These are phyloP conservation scores for Papilio dardanus DNA, from an alignment of 1,140 invertebrate species.

Conservation along the genomic window DNA sequence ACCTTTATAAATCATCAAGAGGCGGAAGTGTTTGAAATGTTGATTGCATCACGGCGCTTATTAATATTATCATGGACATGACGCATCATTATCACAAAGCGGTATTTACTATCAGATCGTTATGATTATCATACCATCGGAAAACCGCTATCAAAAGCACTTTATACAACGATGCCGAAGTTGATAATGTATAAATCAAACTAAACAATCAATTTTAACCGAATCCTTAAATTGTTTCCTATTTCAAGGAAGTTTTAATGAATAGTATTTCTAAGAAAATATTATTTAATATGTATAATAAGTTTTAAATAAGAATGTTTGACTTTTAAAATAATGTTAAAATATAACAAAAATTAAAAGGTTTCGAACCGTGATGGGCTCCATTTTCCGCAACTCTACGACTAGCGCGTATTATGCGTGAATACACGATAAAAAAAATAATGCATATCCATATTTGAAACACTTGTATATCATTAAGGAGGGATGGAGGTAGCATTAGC, in stretches of 20 bases:
- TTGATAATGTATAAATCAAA: neutral
- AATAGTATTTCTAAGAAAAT: neutral
- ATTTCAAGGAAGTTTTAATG: neutral
- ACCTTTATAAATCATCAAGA: neutral
- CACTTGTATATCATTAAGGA: too few species aligned
- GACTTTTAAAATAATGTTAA: too few species aligned
- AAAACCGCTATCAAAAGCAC: neutral
- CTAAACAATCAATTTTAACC: neutral
- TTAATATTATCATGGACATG: neutral
- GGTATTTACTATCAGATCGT: slow-evolving; percentile 2
- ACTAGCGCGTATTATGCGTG: too few species aligned
- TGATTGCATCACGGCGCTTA: slow-evolving; percentile 5
- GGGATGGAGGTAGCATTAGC: too few species aligned
- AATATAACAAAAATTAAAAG: too few species aligned
- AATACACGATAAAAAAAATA: too few species aligned
- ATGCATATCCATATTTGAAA: too few species aligned
- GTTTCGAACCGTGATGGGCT: too few species aligned
- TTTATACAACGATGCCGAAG: slow-evolving; percentile 8
- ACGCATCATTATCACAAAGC: slow-evolving; percentile 12
- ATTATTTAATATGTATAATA: too few species aligned
- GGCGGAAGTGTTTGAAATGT: neutral
- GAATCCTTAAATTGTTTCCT: neutral
- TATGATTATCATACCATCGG: neutral
- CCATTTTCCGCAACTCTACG: too few species aligned
- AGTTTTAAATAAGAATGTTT: too few species aligned